Conservation (phyloP, 2,888 invertebrate genomes). For the Melinaea marsaeus region DNA sequence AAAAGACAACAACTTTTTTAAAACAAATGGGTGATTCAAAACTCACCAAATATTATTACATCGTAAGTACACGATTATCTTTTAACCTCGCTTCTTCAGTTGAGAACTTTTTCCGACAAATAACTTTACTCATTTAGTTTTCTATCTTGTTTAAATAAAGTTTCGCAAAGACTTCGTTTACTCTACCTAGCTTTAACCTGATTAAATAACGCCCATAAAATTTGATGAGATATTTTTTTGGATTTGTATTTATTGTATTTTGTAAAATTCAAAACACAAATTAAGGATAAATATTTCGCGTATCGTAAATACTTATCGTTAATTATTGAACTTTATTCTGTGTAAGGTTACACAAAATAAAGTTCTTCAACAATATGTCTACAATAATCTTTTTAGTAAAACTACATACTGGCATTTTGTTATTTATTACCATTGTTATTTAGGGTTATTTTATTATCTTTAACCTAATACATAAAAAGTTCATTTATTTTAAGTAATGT, state of each 20-base stretch:
- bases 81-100: conserved; percentile 56
- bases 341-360: no score
- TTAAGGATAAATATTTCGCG: no score
- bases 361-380: no score
- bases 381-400: no score
- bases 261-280: neutral
- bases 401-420: no score
- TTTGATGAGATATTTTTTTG: conserved; percentile 43
- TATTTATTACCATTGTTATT: no score
- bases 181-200: conserved; percentile 57
- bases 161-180: conserved; percentile 50
- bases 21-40: conserved; percentile 19
- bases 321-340: no score
- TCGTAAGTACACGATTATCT: conserved; percentile 56
- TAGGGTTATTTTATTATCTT: no score
- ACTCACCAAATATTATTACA: conserved; percentile 32
- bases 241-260: neutral
- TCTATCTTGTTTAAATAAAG: conserved; percentile 65
- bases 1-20: conserved; percentile 13
- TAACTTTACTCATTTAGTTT: conserved; percentile 73
- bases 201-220: conserved; percentile 59
- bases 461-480: no score
- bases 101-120: conserved; percentile 53
- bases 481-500: no score
- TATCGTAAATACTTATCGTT: no score